A percentile compares a stretch with the other conserved stretches of the same genome.
Evolutionary conservation across 2,888 invertebrate species (phyloP).

Genomic region (Eurytoma californica): DNA sequence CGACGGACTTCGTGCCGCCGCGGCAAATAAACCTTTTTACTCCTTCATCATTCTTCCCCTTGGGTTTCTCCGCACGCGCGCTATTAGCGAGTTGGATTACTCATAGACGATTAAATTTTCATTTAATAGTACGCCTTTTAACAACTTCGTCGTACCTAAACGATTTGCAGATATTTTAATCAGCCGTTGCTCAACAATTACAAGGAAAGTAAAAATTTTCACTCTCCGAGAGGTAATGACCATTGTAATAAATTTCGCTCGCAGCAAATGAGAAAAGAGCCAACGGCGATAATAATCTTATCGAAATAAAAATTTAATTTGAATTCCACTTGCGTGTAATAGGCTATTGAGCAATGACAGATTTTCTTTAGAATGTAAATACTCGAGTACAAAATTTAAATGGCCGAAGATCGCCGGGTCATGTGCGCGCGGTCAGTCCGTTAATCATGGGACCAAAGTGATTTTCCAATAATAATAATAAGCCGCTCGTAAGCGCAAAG

Average conservation of each 20-base stretch:
- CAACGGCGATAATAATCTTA: constrained; percentile 6
- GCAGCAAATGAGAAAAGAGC: constrained; percentile 3
- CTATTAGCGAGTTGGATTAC: no score
- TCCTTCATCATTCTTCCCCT: no score
- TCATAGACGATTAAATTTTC: no score
- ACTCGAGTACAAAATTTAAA: constrained; percentile 29
- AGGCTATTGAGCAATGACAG: constrained; percentile 19
- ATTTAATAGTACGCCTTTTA: no score
- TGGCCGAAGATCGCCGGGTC: constrained; percentile 15
- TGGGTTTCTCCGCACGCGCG: no score
- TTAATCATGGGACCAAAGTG: constrained; percentile 46
- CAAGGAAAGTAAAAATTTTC: constrained; percentile 2
- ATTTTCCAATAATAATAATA: constrained; percentile 52
- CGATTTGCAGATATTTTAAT: neutral
- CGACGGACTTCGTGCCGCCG: neutral
- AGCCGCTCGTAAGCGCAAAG: constrained; percentile 14
- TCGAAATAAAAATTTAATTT: constrained; percentile 28
- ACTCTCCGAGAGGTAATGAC: constrained; percentile 6
- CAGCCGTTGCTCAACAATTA: neutral
- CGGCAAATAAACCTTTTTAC: no score
- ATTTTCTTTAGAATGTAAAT: constrained; percentile 7
- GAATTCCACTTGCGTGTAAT: constrained; percentile 14
- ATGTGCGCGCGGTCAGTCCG: constrained; percentile 26
- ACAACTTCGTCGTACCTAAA: no score
- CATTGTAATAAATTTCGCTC: neutral